Percentiles rank a stretch among this genome's conserved stretches.
These are phyloP conservation scores for Gymnogyps californianus DNA, from an alignment of 2,113 vertebrate species.

Conservation along the genomic window DNA sequence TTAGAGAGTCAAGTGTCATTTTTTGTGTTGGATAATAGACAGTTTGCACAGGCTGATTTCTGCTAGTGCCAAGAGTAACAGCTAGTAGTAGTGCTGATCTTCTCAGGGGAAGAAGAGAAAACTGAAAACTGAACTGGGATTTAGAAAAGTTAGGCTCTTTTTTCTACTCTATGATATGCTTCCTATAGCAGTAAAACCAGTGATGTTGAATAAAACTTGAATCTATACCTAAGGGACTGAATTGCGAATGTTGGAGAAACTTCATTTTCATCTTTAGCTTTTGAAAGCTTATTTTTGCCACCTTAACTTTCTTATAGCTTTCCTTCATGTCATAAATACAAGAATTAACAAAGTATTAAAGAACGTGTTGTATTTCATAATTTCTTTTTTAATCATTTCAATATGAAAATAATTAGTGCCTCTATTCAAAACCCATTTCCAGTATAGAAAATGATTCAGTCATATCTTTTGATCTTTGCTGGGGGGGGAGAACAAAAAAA, in stretches of 20 bases:
- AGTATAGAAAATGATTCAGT: background rate
- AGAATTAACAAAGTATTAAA: background rate
- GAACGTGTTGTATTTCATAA: background rate
- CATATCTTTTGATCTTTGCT: background rate
- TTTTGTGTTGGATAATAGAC: background rate
- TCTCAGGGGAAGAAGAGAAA: background rate
- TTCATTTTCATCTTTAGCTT: background rate
- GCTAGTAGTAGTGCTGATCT: background rate
- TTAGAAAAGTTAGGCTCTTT: background rate
- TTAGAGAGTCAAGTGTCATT: background rate
- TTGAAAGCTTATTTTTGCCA: background rate
- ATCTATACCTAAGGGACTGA: background rate
- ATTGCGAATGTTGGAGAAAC: background rate
- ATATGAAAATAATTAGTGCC: background rate
- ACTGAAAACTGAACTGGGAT: background rate
- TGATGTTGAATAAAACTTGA: background rate
- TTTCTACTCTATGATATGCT: background rate
- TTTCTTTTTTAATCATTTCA: background rate
- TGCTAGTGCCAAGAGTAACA: background rate
- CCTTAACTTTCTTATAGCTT: background rate
- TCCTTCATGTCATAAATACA: background rate
- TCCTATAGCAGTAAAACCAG: background rate
- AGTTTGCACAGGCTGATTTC: background rate
- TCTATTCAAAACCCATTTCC: background rate
- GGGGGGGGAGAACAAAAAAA: background rate